Conservation (phyloP, 1,140 invertebrate genomes). For the Riptortus pedestris region DNA sequence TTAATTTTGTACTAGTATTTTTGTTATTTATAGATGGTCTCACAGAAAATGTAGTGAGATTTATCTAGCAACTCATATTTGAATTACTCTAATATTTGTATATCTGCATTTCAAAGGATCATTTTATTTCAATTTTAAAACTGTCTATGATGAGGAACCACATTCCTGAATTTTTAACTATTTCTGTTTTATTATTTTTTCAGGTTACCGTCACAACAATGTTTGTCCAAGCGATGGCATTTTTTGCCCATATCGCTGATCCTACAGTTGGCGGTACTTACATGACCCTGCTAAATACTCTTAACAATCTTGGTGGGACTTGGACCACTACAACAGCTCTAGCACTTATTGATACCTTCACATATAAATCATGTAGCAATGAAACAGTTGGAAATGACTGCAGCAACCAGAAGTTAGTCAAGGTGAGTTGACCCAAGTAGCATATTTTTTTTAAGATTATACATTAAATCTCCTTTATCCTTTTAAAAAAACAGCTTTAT, state of each 20-base stretch:
- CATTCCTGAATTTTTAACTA: too few species aligned
- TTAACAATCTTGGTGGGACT: constrained; percentile 92
- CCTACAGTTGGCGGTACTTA: constrained; percentile 94
- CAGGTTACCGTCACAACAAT: constrained; percentile 60
- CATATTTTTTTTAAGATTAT: neutral
- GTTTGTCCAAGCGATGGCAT: constrained; percentile 74
- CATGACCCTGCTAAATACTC: constrained; percentile 97
- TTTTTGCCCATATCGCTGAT: constrained; percentile 80
- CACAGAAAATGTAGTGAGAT: too few species aligned
- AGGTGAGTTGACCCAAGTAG: constrained; percentile 36
- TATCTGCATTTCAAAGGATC: too few species aligned
- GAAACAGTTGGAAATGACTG: constrained; percentile 42
- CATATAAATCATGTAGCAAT: constrained; percentile 59
- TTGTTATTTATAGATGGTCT: too few species aligned
- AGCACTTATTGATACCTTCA: constrained; percentile 84
- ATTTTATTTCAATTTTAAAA: too few species aligned
- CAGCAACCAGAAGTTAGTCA: constrained; percentile 39
- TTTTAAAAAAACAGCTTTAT: too few species aligned
- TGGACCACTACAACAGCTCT: constrained; percentile 90
- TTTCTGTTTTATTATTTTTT: too few species aligned
- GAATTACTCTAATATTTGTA: too few species aligned
- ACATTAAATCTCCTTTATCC: neutral
- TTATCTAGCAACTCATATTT: too few species aligned
- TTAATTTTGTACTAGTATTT: too few species aligned
- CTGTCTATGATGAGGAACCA: too few species aligned